These are phyloP conservation scores for Eucera pruinosa DNA, from an alignment of 2,888 invertebrate genomes.

Conservation along the genomic window DNA sequence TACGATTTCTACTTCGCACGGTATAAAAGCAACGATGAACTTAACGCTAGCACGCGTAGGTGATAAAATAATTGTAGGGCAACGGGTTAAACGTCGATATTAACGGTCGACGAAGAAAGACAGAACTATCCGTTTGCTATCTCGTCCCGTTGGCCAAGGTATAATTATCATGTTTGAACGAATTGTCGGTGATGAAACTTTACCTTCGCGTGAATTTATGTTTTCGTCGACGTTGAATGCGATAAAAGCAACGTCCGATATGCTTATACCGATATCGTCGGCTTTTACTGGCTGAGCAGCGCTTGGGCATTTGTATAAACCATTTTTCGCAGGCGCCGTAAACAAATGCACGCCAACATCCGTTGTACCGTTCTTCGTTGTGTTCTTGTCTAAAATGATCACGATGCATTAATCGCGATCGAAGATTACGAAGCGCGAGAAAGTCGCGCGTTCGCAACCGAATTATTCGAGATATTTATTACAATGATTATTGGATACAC, in stretches of 20 bases:
- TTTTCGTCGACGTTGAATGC: background rate
- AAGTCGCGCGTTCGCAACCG: too few relatives aligned
- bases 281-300: background rate
- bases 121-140: too few relatives aligned
- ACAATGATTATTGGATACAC: too few relatives aligned
- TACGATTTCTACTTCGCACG: too few relatives aligned
- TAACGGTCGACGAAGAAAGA: too few relatives aligned
- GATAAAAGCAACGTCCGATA: background rate
- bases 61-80: too few relatives aligned
- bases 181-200: background rate
- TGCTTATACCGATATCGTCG: background rate
- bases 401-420: background rate
- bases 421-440: background rate
- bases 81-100: too few relatives aligned
- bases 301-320: background rate
- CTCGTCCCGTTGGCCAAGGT: too few relatives aligned
- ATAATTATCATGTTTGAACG: background rate
- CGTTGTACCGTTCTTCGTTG: accelerated
- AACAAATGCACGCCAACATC: background rate
- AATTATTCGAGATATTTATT: too few relatives aligned
- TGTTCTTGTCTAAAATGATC: background rate
- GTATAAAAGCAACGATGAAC: too few relatives aligned
- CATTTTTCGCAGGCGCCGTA: background rate
- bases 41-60: too few relatives aligned
- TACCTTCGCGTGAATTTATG: background rate